These are phyloP conservation scores for Oopsacas minuta DNA, from an alignment of 37 sponge, comb jelly and placozoan genomes.

Conservation along the genomic window DNA sequence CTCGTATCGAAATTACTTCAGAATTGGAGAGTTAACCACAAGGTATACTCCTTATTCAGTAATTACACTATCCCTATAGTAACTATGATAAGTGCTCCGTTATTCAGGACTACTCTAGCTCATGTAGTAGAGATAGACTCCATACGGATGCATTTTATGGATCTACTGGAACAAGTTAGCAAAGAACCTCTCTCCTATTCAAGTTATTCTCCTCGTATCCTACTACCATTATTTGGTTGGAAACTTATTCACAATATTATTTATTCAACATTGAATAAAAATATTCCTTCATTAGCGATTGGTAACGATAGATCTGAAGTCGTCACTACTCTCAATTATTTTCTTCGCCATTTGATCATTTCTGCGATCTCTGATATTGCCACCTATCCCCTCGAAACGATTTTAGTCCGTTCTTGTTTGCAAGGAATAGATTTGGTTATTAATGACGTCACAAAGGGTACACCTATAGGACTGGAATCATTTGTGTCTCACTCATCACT, in stretches of 20 bases:
- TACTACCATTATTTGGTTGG: not conserved
- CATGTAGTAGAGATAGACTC: not conserved
- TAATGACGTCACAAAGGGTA: constrained; percentile 10
- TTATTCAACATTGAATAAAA: not conserved
- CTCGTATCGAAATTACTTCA: not conserved
- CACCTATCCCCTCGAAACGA: constrained; percentile 8
- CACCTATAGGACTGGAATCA: not conserved
- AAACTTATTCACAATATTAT: not conserved
- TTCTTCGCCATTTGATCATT: not conserved
- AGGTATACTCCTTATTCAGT: not conserved
- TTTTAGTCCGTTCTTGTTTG: not conserved
- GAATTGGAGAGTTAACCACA: not conserved
- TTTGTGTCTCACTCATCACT: not conserved
- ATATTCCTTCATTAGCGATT: not conserved
- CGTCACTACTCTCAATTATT: not conserved
- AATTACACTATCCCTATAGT: not conserved
- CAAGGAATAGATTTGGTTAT: not conserved
- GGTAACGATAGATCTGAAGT: not conserved
- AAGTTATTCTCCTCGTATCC: not conserved
- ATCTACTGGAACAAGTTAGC: not conserved
- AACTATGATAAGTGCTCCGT: not conserved
- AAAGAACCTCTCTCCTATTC: not conserved
- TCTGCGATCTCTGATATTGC: not conserved
- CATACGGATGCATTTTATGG: not conserved
- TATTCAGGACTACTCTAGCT: not conserved